These are phyloP conservation scores for Mimas tiliae DNA, from an alignment of 2,888 invertebrate genomes.

Conservation along the genomic window DNA sequence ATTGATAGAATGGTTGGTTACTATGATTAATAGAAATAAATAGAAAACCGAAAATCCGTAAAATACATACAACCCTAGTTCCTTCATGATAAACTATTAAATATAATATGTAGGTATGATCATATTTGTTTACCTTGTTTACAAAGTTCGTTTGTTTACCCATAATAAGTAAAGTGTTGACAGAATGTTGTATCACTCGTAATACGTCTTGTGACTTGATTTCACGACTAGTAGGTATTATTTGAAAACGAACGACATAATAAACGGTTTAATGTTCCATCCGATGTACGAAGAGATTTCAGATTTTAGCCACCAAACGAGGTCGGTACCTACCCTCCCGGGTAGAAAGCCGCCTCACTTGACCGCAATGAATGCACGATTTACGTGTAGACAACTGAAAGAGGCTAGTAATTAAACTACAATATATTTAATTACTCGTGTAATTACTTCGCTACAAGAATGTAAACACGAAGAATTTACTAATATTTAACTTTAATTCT, in stretches of 20 bases:
- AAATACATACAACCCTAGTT: too few relatives aligned
- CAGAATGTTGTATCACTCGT: too few relatives aligned
- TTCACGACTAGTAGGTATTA: too few relatives aligned
- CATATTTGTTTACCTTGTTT: too few relatives aligned
- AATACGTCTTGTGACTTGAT: too few relatives aligned
- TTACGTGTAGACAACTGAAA: not conserved
- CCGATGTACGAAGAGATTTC: not conserved
- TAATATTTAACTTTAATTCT: conserved; percentile 8
- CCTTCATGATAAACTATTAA: too few relatives aligned
- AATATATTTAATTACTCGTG: not conserved
- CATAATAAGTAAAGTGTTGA: too few relatives aligned
- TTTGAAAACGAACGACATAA: not conserved
- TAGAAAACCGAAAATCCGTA: too few relatives aligned
- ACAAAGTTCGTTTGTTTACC: too few relatives aligned
- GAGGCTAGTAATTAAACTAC: not conserved
- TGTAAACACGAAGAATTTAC: not conserved
- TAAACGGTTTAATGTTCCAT: not conserved
- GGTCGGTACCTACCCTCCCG: not conserved
- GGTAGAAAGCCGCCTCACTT: not conserved
- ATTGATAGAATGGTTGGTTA: too few relatives aligned
- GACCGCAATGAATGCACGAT: not conserved
- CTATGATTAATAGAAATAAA: too few relatives aligned
- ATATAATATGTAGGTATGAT: too few relatives aligned
- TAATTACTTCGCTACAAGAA: not conserved
- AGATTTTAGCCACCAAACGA: not conserved